Percentiles rank a stretch among this genome's conserved stretches.
Conservation (phyloP, 2,797 vertebrate genomes). For the Leptodactylus fallax region DNA sequence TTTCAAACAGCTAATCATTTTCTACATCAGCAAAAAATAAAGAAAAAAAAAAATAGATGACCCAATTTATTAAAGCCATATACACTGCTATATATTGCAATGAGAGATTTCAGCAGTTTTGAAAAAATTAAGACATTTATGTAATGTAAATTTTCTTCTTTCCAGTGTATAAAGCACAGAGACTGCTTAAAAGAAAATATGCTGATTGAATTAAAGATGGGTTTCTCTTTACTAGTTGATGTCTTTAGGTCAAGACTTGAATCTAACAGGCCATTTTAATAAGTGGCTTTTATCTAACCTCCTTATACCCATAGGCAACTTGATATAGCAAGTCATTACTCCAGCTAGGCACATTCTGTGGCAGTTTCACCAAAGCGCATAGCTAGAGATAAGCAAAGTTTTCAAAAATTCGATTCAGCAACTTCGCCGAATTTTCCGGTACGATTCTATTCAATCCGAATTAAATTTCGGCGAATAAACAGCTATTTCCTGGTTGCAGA, state of each 20-base stretch:
- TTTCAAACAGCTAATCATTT: constrained; percentile 57
- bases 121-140: constrained; percentile 33
- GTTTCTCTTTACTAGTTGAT: constrained; percentile 6
- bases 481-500: too few species aligned
- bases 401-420: too few species aligned
- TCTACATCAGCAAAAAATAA: constrained; percentile 54
- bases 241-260: neutral
- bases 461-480: too few species aligned
- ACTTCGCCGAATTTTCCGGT: too few species aligned
- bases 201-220: neutral
- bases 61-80: constrained; percentile 48
- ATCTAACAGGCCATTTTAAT: neutral
- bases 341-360: neutral
- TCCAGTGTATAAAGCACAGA: neutral
- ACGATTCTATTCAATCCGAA: too few species aligned
- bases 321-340: neutral
- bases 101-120: constrained; percentile 18
- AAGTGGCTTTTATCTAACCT: neutral
- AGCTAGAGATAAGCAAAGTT: too few species aligned
- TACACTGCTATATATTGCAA: constrained; percentile 26
- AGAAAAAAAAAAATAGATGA: constrained; percentile 32
- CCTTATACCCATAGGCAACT: neutral
- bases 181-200: neutral
- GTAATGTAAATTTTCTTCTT: neutral
- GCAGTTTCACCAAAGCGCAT: too few species aligned